phyloP scores from a whole-genome alignment of 2,797 vertebrate genomes.

The Sebastes hubbsi region DNA sequence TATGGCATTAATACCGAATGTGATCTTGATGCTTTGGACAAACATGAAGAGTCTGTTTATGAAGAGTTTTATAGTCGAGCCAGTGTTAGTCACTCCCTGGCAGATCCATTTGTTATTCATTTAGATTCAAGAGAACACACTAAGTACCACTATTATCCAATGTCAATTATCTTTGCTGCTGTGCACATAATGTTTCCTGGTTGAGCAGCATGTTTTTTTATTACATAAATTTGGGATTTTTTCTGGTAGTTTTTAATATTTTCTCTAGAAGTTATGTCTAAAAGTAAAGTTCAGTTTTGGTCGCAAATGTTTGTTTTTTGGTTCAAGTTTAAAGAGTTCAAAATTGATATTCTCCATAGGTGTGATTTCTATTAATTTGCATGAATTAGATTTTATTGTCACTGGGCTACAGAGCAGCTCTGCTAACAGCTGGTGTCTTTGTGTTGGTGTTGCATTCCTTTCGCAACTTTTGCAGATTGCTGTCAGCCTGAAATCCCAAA shows the following conservation, averaged over 20 bases:
- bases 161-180: constrained; percentile 15
- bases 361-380: neutral
- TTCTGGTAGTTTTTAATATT: neutral
- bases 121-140: constrained; percentile 35
- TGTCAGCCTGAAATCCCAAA: neutral
- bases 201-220: neutral
- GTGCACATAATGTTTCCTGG: constrained; percentile 16
- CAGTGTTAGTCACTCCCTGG: constrained; percentile 30
- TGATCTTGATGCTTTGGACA: constrained; percentile 43
- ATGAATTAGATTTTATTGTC: neutral
- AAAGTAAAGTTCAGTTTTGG: neutral
- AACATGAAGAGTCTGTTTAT: constrained; percentile 32
- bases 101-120: constrained; percentile 50
- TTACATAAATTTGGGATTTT: neutral
- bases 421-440: constrained; percentile 21
- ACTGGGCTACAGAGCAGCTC: neutral
- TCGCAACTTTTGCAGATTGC: neutral
- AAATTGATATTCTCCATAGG: neutral
- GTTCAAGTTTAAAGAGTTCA: neutral
- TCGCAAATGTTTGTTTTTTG: neutral
- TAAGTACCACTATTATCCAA: constrained; percentile 13
- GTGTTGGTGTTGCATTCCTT: constrained; percentile 21
- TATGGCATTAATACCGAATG: constrained; percentile 19
- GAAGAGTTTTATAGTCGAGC: constrained; percentile 36
- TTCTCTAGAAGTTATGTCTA: neutral